phyloP scores from a whole-genome alignment of 2,888 invertebrate species.

The Nephrotoma guestfalica region DNA sequence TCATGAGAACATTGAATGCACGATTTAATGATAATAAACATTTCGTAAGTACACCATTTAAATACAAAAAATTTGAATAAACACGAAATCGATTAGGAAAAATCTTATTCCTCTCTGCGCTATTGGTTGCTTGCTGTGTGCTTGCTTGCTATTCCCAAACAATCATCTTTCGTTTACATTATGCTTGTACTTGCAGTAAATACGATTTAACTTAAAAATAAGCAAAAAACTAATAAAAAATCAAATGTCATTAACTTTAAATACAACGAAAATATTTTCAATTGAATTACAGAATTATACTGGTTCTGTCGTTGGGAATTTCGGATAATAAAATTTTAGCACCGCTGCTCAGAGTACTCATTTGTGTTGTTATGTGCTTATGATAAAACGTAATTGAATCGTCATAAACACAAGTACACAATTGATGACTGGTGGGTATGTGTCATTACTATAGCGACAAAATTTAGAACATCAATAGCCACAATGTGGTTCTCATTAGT shows the following conservation, averaged over 20 bases:
- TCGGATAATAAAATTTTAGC: not conserved
- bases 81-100: not conserved
- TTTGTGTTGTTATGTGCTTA: not conserved
- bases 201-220: not conserved
- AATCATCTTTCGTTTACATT: not conserved
- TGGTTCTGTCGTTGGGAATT: not conserved
- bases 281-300: not conserved
- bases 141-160: not conserved
- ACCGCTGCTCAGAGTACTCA: not conserved
- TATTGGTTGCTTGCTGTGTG: not conserved
- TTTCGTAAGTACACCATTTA: conserved; percentile 60
- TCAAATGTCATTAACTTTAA: not conserved
- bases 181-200: not conserved
- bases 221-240: not conserved
- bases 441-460: too few species aligned
- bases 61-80: not conserved
- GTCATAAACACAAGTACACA: too few species aligned
- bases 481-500: too few species aligned
- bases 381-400: not conserved
- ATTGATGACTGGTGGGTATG: too few species aligned
- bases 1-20: conserved; percentile 80
- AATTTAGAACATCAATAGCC: too few species aligned
- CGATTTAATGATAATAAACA: conserved; percentile 75
- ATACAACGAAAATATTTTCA: not conserved
- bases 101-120: not conserved